Evolutionary conservation across 1,140 invertebrate genomes (phyloP).

Genomic region (Galleria mellonella): DNA sequence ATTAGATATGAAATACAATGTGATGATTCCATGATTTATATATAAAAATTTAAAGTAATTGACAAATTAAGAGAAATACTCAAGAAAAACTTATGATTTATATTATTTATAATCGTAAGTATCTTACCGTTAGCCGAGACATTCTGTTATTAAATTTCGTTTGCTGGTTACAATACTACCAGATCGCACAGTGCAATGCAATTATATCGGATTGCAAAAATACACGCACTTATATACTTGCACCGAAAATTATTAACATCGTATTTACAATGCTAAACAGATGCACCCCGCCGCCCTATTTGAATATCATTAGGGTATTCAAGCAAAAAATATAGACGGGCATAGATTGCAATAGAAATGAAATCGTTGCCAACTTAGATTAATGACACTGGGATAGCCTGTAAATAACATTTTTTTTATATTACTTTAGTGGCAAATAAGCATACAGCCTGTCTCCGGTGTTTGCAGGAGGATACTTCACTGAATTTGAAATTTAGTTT

Average conservation of each 20-base stretch:
- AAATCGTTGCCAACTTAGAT: background rate
- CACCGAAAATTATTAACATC: slow-evolving; percentile 57
- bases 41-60: too few species aligned
- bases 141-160: slow-evolving; percentile 26
- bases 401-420: too few species aligned
- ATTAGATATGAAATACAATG: too few species aligned
- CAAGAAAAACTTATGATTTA: too few species aligned
- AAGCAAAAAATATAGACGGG: slow-evolving; percentile 37
- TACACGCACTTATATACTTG: slow-evolving; percentile 61
- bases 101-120: background rate
- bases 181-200: slow-evolving; percentile 29
- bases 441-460: too few species aligned
- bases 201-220: slow-evolving; percentile 36
- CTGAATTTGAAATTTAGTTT: too few species aligned
- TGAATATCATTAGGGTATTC: slow-evolving; percentile 59
- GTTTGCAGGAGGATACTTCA: too few species aligned
- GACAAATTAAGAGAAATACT: too few species aligned
- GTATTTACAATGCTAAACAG: slow-evolving; percentile 63
- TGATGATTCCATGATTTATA: too few species aligned
- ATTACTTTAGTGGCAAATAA: too few species aligned
- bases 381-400: too few species aligned
- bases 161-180: slow-evolving; percentile 33
- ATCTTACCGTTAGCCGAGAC: slow-evolving; percentile 61
- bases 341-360: slow-evolving; percentile 5
- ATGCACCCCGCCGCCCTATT: slow-evolving; percentile 47